phyloP scores from a whole-genome alignment of 2,113 vertebrate species.

The Geococcyx californianus region DNA sequence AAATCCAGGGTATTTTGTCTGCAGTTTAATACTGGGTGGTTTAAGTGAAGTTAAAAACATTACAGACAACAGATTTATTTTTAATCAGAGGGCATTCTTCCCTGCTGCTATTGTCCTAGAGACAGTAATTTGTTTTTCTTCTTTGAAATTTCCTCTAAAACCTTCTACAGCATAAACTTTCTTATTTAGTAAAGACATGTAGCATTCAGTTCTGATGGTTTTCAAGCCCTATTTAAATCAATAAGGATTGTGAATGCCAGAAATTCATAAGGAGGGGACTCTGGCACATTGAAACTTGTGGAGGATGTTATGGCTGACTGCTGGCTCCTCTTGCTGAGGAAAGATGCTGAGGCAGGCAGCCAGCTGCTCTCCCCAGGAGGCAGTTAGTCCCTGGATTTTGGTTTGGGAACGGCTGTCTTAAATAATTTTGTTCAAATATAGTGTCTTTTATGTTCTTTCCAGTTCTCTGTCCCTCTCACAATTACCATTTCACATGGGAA shows the following conservation, averaged over 20 bases:
- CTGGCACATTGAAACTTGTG: neutral
- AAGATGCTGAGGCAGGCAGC: constrained; percentile 49
- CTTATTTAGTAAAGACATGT: neutral
- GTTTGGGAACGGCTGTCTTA: constrained; percentile 63
- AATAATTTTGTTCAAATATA: constrained; percentile 63
- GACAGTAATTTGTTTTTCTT: neutral
- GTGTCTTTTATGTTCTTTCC: constrained; percentile 60
- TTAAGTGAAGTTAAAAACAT: neutral
- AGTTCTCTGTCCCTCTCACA: neutral
- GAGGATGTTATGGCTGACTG: constrained; percentile 42
- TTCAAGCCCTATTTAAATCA: constrained; percentile 13
- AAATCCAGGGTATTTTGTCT: neutral
- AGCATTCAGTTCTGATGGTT: neutral
- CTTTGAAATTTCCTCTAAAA: neutral
- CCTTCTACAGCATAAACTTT: neutral
- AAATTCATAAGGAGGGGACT: neutral
- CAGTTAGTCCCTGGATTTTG: constrained; percentile 45
- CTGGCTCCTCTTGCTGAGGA: constrained; percentile 49
- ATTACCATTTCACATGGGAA: constrained; percentile 48
- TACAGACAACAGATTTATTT: neutral
- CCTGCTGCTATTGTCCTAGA: neutral
- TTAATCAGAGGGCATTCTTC: neutral
- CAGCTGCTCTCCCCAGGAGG: constrained; percentile 59
- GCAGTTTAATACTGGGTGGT: neutral
- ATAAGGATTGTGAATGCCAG: neutral